These are phyloP conservation scores for Elmis aenea DNA, from an alignment of 2,888 invertebrate genomes.

Conservation along the genomic window DNA sequence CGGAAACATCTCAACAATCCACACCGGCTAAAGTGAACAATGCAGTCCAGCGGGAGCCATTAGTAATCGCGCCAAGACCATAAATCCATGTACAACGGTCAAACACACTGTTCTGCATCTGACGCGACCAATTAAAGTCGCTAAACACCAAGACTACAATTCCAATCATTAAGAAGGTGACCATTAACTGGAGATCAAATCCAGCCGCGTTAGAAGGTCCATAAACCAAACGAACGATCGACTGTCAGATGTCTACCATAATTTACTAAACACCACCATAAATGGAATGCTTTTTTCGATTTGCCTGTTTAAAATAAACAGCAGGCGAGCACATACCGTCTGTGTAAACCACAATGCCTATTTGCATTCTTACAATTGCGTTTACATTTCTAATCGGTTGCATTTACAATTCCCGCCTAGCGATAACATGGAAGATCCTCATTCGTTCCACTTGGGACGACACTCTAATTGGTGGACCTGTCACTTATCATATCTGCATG, in stretches of 20 bases:
- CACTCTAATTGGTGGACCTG: constrained; percentile 11
- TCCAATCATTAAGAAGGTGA: constrained; percentile 29
- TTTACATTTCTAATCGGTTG: no score
- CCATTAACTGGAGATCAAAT: constrained; percentile 32
- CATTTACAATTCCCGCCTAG: no score
- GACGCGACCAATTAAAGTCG: constrained; percentile 37
- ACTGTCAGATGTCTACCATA: constrained; percentile 32
- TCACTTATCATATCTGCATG: constrained; percentile 10
- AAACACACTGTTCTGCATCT: constrained; percentile 27
- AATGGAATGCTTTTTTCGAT: no score
- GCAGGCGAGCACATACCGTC: no score
- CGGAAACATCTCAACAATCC: constrained; percentile 21
- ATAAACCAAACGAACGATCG: constrained; percentile 30
- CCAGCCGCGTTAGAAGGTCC: constrained; percentile 31
- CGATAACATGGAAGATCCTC: no score
- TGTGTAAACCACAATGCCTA: no score
- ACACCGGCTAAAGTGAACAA: constrained; percentile 18
- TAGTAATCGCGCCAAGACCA: constrained; percentile 31
- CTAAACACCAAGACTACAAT: constrained; percentile 36
- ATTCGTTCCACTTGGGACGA: constrained; percentile 8
- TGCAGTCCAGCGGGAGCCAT: constrained; percentile 38
- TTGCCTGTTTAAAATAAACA: no score
- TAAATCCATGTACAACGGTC: constrained; percentile 31
- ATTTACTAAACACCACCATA: no score
- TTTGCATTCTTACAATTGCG: no score